These are phyloP conservation scores for Poicephalus meyeri DNA, from an alignment of 2,113 vertebrate genomes.

Conservation along the genomic window DNA sequence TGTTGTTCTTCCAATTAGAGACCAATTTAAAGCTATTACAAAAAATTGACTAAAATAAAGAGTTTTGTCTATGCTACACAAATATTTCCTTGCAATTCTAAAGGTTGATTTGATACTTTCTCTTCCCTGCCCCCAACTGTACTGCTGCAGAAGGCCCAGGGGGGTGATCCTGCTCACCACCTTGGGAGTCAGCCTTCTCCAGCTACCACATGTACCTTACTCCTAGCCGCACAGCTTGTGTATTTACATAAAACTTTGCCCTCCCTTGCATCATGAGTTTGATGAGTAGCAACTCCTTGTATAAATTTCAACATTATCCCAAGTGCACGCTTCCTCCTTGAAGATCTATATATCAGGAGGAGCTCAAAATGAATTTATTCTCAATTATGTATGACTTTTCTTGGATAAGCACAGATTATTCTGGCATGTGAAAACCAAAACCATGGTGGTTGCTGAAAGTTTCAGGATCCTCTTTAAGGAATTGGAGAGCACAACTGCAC, in stretches of 20 bases:
- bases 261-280: not conserved
- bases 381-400: not conserved
- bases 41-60: not conserved
- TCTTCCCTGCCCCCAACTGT: no score
- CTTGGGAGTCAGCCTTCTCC: not conserved
- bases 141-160: not conserved
- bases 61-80: not conserved
- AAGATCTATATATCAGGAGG: not conserved
- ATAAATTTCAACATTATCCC: not conserved
- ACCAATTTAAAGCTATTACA: not conserved
- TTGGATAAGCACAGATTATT: not conserved
- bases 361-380: not conserved
- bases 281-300: not conserved
- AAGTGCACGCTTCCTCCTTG: not conserved
- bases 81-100: not conserved
- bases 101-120: not conserved
- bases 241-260: not conserved
- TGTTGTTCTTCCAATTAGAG: not conserved
- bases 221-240: not conserved
- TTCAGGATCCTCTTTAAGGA: conserved; percentile 34
- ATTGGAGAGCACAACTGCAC: not conserved
- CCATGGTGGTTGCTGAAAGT: not conserved
- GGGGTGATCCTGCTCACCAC: not conserved
- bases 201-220: not conserved
- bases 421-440: not conserved